Base-by-base conservation (phyloP, 1,140 invertebrate genomes). In the Berghia stephanieae region DNA sequence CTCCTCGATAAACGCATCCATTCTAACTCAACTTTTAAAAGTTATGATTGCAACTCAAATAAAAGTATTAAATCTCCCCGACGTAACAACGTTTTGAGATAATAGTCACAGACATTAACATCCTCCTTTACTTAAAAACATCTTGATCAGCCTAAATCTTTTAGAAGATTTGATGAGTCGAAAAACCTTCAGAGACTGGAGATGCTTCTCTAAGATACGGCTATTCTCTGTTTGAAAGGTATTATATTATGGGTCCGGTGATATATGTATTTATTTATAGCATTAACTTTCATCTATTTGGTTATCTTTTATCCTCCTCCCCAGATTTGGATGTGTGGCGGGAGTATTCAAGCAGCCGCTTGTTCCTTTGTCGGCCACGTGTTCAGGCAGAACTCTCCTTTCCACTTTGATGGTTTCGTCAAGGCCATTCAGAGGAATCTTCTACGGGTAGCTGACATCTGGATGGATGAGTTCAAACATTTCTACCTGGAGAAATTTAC, bases 311-410 rank as follows among this genome's bases (percentile, higher is more conserved):
- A 88, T 93, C 95, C 66, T 98, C 98, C 89, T 98, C 90, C 95
- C 8, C 60, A 81, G 83, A 93, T 96, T 0, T 99, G 97, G 97
- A 96, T 97, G 90, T 99, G 97, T 85, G 97, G 97, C 1, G 98
- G 97, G 0, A 92, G 92, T 69, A 93, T 99, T 0, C 95, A 98
- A 90, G 98, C 98, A 44, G 94, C 94, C 0, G 96, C 98, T 0
- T 99, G 98, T 88, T 98, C 96, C 6, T 95, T 97, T 86, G 97
- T 99, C 0, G 98, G 96, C 0, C 98, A 99, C 88, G 92, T 99
- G 24, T 99, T 99, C 87, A 92, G 97, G 31, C 40, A 38, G 2
- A 21, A 18, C 1, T 75, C 74, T n/a, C 76, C 78, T 36, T 81
- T 85, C 74, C 52, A 63, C 55, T 40, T 46, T 69, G 3, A 75